Base-by-base conservation (phyloP, 1,140 invertebrate genomes). In the Drosophila serrata region DNA sequence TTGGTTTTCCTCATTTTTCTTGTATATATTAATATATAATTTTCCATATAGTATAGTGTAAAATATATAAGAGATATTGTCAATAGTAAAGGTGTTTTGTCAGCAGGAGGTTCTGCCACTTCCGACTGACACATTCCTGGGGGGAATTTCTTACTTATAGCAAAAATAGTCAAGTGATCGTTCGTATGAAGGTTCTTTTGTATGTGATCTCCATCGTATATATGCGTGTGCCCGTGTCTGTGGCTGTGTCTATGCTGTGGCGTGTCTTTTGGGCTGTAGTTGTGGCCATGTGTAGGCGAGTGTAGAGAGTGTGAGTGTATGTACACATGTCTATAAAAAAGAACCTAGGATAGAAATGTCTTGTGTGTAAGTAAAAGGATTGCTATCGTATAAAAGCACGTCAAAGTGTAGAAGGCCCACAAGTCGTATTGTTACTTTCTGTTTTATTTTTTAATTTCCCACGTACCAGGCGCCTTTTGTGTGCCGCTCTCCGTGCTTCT, bases 41-140 rank as follows among this genome's bases (percentile, higher is more conserved):
- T 82, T 85, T 82, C 75, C 70, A 75, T 75, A 90, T 90, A 90
- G 90, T 91, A 91, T 91, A 91, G 90, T 91, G 90, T 91, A 91
- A 91, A 91, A 91, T 91, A 91, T 91, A 91, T 91, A 91, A 91
- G 90, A 91, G 90, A 91, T 91, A 91, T 91, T 91, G 90, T 91
- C 90, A 91, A 91, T 91, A 91, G 90, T 91, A 90, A 91, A 91
- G 90, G 90, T 91, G 90, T 91, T 87, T 90, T 91, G 87, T 91
- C 80, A 91, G 87, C 67, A 81, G 82, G 75, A 87, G n/a, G 82
- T 86, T 75, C 79, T 74, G 69, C 82, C 84, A 85, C 82, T 77
- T 76, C 81, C 65, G 76, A 85, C 82, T 86, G 82, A 86, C 82
- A 87, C 79, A 88, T 88, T 88, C 84, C 84, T 88, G 84, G 85